These are phyloP conservation scores for Dryobota labecula DNA, from an alignment of 2,888 invertebrate species.

Conservation along the genomic window DNA sequence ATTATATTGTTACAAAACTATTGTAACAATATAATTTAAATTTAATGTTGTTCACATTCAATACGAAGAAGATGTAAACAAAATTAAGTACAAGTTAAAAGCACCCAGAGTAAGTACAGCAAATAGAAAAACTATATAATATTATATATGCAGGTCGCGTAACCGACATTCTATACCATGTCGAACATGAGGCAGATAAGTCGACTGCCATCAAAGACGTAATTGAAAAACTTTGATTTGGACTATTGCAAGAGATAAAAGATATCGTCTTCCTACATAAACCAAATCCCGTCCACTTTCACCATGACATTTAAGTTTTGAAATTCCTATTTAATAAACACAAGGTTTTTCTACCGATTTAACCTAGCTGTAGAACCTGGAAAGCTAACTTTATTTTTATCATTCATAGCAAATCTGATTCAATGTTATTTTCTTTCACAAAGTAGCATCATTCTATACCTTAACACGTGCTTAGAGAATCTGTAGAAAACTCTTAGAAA, in stretches of 20 bases:
- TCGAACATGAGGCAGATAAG: not conserved
- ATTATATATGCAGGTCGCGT: too few relatives aligned
- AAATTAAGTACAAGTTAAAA: too few relatives aligned
- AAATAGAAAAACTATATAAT: too few relatives aligned
- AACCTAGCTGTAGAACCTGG: slow-evolving; percentile 5
- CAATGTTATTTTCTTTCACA: slow-evolving; percentile 20
- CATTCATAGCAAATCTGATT: slow-evolving; percentile 37
- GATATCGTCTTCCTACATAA: not conserved
- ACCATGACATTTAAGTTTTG: not conserved
- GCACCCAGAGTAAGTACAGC: too few relatives aligned
- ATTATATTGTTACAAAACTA: too few relatives aligned
- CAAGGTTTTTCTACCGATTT: slow-evolving; percentile 6
- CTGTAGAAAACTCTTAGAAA: slow-evolving; percentile 24
- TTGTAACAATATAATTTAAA: too few relatives aligned
- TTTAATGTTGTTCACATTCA: too few relatives aligned
- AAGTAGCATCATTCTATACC: slow-evolving; percentile 24
- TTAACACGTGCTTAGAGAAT: slow-evolving; percentile 26
- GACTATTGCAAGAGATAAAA: not conserved
- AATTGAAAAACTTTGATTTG: not conserved
- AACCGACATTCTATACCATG: not conserved
- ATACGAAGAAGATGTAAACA: too few relatives aligned
- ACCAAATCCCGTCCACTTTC: not conserved
- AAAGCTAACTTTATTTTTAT: slow-evolving; percentile 27
- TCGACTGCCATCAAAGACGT: not conserved
- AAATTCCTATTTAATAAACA: not conserved